Evolutionary conservation across 2,113 vertebrate genomes (phyloP).

Genomic region (Phoxinus phoxinus): DNA sequence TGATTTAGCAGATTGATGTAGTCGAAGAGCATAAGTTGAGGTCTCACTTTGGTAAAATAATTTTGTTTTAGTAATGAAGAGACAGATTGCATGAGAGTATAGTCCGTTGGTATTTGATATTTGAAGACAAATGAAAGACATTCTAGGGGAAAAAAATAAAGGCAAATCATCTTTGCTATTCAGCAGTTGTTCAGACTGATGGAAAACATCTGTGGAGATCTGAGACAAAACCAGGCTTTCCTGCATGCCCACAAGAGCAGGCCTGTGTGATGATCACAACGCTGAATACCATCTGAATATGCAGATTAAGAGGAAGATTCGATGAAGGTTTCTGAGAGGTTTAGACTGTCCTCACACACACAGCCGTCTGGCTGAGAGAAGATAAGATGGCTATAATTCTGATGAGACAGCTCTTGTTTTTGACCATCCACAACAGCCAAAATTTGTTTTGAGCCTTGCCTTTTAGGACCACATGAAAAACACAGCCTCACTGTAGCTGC

Average conservation of each 20-base stretch:
- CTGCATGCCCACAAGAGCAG: conserved; percentile 44
- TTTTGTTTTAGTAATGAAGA: neutral
- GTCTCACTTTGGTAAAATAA: no score
- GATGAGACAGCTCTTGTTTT: conserved; percentile 48
- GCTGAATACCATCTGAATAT: conserved; percentile 30
- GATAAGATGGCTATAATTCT: conserved; percentile 51
- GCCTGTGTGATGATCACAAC: conserved; percentile 39
- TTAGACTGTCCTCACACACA: conserved; percentile 33
- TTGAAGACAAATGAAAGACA: neutral
- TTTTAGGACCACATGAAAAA: conserved; percentile 43
- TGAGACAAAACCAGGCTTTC: conserved; percentile 29
- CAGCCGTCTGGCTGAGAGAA: conserved; percentile 48
- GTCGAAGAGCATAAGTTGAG: no score
- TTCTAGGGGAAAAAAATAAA: neutral
- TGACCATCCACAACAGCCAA: neutral
- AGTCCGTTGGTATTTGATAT: neutral
- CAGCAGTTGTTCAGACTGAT: conserved; percentile 13
- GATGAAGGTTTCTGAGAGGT: conserved; percentile 37
- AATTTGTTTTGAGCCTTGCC: conserved; percentile 33
- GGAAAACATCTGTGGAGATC: conserved; percentile 28
- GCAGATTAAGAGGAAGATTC: conserved; percentile 49
- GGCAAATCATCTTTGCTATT: neutral
- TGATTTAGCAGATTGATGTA: no score
- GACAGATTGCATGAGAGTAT: neutral
- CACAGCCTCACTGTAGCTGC: conserved; percentile 18